Evolutionary conservation across 2,888 invertebrate species (phyloP), one percentile per base, ranked within the genome.

Genomic region (Monopis laevigella): DNA sequence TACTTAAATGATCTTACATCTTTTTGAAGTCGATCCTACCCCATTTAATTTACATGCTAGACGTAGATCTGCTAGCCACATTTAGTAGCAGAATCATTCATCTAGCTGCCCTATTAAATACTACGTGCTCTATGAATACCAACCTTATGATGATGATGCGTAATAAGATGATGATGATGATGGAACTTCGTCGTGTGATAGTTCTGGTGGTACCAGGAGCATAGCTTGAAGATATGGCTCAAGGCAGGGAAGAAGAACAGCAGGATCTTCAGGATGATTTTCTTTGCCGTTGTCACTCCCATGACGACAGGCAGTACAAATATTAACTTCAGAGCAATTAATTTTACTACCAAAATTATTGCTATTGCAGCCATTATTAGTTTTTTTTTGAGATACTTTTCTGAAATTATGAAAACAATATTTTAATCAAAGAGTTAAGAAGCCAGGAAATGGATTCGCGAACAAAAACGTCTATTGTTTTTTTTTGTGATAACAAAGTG

Each of bases 221-320:
- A 93, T 11, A 93, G 75, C 62, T 92, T 93, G 77, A 93, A 93
- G 45, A 93, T 84, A 60, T 92, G 90, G 42, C 90, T 86, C 46
- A 93, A 66, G 0, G 91, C 90, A 1, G 93, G 93, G 70, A 93
- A 91, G 27, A 93, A 58, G 81, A 93, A 93, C 14, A 93, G 82
- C 10, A 93, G 65, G 40, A 92, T 73, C 59, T 93, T 93, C 30
- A 93, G 74, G 55, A 93, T 83, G 53, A 93, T 80, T 63, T 93
- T 93, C 72, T 93, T 93, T 2, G 93, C 93, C 0, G 92, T 87
- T 1, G 89, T 88, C 12, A 91, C 86, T 2, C 93, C 93, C 51
- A 93, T 84, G 38, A 93, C 70, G 38, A 92, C 66, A 0, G 93
- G 93, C 46, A 92, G 69, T 13, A 93, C 81, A 74, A 93, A 92